Evolutionary conservation across 2,113 vertebrate genomes (phyloP).

Genomic region (Coptodon bakossiorum): DNA sequence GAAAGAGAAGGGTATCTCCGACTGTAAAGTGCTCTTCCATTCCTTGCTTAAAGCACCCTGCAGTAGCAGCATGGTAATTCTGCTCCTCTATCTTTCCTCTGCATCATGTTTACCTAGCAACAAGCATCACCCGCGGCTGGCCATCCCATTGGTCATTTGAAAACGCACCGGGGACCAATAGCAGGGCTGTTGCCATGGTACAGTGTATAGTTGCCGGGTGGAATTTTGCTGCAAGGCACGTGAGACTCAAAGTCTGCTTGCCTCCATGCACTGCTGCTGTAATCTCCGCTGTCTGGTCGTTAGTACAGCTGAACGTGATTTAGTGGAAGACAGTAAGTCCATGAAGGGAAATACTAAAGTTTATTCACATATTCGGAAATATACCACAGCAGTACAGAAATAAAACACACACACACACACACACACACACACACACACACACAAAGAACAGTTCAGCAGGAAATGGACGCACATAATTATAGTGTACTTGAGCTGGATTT

Average conservation of each 20-base stretch:
- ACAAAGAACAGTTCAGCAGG: not conserved
- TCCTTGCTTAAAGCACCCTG: constrained; percentile 64
- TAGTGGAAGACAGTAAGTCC: constrained; percentile 55
- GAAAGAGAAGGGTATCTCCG: constrained; percentile 41
- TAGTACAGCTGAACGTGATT: constrained; percentile 67
- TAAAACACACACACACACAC: not conserved
- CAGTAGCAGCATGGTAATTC: constrained; percentile 75
- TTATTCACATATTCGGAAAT: constrained; percentile 34
- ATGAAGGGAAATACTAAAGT: constrained; percentile 45
- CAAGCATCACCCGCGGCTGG: constrained; percentile 82
- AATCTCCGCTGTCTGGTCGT: constrained; percentile 71
- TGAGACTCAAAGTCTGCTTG: constrained; percentile 76
- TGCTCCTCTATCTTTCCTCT: constrained; percentile 84
- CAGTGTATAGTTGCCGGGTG: constrained; percentile 82
- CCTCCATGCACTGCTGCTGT: constrained; percentile 61
- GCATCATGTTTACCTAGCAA: constrained; percentile 90
- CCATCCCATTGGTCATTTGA: constrained; percentile 82
- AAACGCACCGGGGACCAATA: constrained; percentile 79
- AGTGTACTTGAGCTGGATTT: not conserved
- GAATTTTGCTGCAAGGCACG: constrained; percentile 84
- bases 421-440: not conserved
- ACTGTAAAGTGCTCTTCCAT: constrained; percentile 48
- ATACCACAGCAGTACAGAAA: not conserved
- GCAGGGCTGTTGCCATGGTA: constrained; percentile 85
- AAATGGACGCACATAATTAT: not conserved